Conservation (phyloP, 2,888 invertebrate genomes). For the Thelaira solivaga region DNA sequence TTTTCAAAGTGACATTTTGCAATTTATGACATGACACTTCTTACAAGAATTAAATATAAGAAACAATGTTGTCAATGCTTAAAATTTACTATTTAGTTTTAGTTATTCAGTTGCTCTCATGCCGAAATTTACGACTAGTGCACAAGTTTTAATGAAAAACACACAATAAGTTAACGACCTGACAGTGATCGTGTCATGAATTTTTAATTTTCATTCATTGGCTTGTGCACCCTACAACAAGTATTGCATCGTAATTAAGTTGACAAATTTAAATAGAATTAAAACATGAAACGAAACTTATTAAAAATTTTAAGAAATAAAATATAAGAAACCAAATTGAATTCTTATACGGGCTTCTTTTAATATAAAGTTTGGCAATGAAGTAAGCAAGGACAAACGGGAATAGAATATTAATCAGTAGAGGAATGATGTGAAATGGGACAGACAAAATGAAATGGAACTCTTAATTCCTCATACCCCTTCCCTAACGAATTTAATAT, state of each 20-base stretch:
- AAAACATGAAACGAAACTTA: too few relatives aligned
- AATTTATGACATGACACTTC: constrained; percentile 23
- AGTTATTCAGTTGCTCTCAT: constrained; percentile 6
- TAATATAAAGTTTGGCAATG: too few relatives aligned
- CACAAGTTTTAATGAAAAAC: constrained; percentile 33
- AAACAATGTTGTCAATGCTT: neutral
- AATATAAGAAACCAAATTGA: too few relatives aligned
- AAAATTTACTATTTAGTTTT: neutral
- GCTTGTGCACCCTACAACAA: neutral
- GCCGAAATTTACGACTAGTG: constrained; percentile 23
- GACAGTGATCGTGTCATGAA: constrained; percentile 28
- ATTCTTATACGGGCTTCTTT: too few relatives aligned
- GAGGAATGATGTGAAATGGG: too few relatives aligned
- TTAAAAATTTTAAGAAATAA: too few relatives aligned
- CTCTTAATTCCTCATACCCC: too few relatives aligned
- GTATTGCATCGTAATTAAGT: neutral
- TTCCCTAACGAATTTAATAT: too few relatives aligned
- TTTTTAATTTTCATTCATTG: constrained; percentile 24
- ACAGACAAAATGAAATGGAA: too few relatives aligned
- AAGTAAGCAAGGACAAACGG: too few relatives aligned
- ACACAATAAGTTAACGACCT: constrained; percentile 33
- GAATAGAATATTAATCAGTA: too few relatives aligned
- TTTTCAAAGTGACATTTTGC: constrained; percentile 27
- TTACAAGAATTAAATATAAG: constrained; percentile 2
- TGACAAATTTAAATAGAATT: neutral